Conservation (phyloP, 2,113 vertebrate genomes). For the Callospermophilus lateralis region DNA sequence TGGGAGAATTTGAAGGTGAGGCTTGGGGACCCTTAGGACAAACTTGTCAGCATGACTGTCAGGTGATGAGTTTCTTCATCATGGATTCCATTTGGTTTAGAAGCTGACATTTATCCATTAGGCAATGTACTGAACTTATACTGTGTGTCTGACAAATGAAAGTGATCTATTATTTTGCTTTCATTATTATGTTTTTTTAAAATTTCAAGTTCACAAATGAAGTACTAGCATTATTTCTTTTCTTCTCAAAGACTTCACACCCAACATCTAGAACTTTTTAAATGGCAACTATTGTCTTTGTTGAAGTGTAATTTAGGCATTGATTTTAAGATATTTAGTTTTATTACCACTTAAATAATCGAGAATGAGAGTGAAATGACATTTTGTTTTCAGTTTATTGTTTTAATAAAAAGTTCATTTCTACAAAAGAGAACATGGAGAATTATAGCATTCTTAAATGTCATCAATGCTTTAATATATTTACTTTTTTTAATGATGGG, state of each 20-base stretch:
- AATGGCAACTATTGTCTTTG: not conserved
- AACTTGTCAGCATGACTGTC: not conserved
- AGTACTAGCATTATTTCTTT: not conserved
- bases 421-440: not conserved
- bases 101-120: not conserved
- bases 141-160: not conserved
- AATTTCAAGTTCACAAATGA: not conserved
- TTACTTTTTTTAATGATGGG: not conserved
- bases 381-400: conserved; percentile 1
- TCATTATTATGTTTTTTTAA: not conserved
- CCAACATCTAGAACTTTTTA: not conserved
- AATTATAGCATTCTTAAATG: not conserved
- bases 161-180: not conserved
- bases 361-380: not conserved
- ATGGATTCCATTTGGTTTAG: too few relatives aligned
- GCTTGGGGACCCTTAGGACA: too few relatives aligned
- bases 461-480: not conserved
- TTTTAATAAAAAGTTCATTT: conserved; percentile 14
- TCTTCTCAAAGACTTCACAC: not conserved
- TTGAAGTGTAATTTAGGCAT: not conserved
- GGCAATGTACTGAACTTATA: not conserved
- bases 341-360: not conserved
- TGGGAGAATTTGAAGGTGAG: not conserved
- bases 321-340: not conserved
- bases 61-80: not conserved